Conservation (phyloP, 2,113 vertebrate species). For the Strigops habroptila region DNA sequence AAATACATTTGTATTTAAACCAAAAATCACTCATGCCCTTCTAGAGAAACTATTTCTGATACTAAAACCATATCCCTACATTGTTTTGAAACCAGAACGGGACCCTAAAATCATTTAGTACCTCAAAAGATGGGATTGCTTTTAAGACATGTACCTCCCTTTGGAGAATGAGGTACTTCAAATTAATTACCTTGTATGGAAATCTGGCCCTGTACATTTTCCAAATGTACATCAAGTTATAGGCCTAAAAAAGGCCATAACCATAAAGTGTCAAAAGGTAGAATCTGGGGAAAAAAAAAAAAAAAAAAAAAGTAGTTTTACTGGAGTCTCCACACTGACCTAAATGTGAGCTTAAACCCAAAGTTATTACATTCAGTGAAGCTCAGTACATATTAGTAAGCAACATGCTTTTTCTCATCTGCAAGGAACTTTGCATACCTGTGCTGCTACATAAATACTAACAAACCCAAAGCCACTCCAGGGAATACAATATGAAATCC, state of each 20-base stretch:
- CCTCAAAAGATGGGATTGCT: not conserved
- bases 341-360: not conserved
- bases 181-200: not conserved
- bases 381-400: not conserved
- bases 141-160: not conserved
- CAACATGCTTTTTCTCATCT: not conserved
- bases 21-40: not conserved
- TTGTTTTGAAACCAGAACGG: not conserved
- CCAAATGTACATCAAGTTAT: not conserved
- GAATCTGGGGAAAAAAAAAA: not conserved
- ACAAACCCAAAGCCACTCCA: not conserved
- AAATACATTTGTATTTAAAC: not conserved
- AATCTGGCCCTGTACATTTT: not conserved
- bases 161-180: not conserved
- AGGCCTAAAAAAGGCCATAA: not conserved
- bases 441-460: not conserved
- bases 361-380: not conserved
- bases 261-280: not conserved
- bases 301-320: not conserved
- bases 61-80: not conserved
- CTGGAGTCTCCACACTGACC: not conserved
- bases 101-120: not conserved
- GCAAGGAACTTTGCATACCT: not conserved
- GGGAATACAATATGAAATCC: not conserved
- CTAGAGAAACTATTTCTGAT: not conserved